Conservation (phyloP, 2,113 vertebrate genomes). For the Eolophus roseicapilla region DNA sequence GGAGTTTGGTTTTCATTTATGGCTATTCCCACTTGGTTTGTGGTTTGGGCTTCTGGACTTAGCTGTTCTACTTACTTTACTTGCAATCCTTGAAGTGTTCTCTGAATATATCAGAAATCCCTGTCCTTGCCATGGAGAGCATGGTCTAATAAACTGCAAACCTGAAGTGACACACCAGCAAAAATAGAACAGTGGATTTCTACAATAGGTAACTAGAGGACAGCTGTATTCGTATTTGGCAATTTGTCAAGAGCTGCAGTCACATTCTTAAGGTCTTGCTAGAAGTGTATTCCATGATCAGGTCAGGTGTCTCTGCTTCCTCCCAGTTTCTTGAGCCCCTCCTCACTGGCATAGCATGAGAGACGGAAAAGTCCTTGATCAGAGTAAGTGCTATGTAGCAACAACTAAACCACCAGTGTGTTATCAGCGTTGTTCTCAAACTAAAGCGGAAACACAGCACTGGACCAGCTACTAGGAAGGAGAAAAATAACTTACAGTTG, state of each 20-base stretch:
- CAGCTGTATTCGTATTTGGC: accelerated
- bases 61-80: not conserved
- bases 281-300: not conserved
- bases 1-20: not conserved
- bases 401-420: not conserved
- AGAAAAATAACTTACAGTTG: not conserved
- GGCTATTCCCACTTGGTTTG: not conserved
- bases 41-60: not conserved
- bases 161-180: not conserved
- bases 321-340: not conserved
- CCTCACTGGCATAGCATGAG: not conserved
- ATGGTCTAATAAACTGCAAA: conserved; percentile 13
- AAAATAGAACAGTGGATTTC: not conserved
- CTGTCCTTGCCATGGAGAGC: not conserved
- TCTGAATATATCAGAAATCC: not conserved
- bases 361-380: not conserved
- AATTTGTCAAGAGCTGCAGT: not conserved
- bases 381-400: not conserved
- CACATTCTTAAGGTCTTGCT: not conserved
- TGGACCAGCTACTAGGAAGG: not conserved
- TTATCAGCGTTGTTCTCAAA: not conserved
- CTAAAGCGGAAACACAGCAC: not conserved
- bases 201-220: not conserved
- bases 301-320: not conserved
- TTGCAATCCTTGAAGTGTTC: not conserved